phyloP scores from a whole-genome alignment of 2,113 vertebrate genomes.

The Pachypanchax playfairii region DNA sequence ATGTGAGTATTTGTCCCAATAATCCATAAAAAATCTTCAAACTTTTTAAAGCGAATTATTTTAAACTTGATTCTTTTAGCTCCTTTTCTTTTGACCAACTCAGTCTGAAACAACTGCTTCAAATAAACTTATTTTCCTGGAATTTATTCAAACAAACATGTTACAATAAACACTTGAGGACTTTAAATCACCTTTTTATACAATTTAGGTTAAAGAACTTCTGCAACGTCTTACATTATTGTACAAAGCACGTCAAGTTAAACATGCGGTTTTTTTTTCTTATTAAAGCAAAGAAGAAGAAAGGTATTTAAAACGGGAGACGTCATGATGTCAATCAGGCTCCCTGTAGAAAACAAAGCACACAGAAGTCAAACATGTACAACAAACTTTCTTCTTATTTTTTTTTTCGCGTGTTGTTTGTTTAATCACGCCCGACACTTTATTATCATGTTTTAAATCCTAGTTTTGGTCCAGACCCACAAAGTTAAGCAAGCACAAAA shows the following conservation, averaged over 20 bases:
- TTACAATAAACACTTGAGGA: constrained; percentile 77
- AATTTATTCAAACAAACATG: constrained; percentile 82
- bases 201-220: constrained; percentile 69
- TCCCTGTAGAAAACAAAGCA: constrained; percentile 57
- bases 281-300: constrained; percentile 60
- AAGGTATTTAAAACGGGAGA: constrained; percentile 41
- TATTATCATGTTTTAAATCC: constrained; percentile 42
- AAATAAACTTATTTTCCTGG: constrained; percentile 68
- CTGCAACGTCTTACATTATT: constrained; percentile 70
- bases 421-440: constrained; percentile 32
- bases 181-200: constrained; percentile 75
- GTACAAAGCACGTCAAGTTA: constrained; percentile 76
- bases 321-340: constrained; percentile 33
- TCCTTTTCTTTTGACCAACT: background rate
- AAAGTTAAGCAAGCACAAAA: constrained; percentile 47
- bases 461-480: constrained; percentile 26
- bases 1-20: too few species aligned
- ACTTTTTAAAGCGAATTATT: too few species aligned
- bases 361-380: constrained; percentile 71
- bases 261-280: constrained; percentile 69
- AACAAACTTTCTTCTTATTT: constrained; percentile 28
- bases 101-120: constrained; percentile 33
- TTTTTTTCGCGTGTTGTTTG: constrained; percentile 37
- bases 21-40: too few species aligned
- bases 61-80: too few species aligned